phyloP scores from a whole-genome alignment of 2,797 vertebrate species.

The Spondyliosoma cantharus region DNA sequence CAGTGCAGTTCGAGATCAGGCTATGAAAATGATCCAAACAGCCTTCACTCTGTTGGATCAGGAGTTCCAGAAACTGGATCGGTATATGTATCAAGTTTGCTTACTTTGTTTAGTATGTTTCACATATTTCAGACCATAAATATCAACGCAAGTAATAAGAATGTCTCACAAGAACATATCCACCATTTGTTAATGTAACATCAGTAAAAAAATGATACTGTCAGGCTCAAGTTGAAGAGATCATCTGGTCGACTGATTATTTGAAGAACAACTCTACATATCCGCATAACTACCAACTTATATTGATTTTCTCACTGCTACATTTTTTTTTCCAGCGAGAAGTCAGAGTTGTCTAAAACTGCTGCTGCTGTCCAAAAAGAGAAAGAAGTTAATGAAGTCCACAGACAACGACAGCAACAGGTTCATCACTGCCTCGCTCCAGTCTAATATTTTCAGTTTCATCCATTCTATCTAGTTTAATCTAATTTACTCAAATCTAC shows the following conservation, averaged over 20 bases:
- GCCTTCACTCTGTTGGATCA: conserved; percentile 82
- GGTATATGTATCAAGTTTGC: conserved; percentile 59
- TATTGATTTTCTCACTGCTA: background rate
- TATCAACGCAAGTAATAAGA: background rate
- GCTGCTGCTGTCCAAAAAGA: conserved; percentile 75
- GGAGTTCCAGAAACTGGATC: conserved; percentile 84
- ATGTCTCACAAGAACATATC: background rate
- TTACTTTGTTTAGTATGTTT: background rate
- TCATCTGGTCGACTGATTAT: background rate
- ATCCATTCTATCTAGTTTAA: background rate
- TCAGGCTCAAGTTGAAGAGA: background rate
- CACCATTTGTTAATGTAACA: background rate
- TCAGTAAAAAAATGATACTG: background rate
- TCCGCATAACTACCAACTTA: background rate
- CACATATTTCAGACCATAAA: background rate
- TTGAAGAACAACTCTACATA: background rate
- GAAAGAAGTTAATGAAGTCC: conserved; percentile 71
- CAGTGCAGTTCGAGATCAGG: conserved; percentile 75
- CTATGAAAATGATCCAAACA: conserved; percentile 80
- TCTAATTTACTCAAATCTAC: background rate
- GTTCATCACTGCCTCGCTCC: conserved; percentile 30
- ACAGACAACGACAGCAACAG: conserved; percentile 81
- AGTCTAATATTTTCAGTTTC: background rate
- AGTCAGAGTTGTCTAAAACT: conserved; percentile 71
- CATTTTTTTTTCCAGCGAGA: conserved; percentile 70